Conservation (phyloP, 1,140 invertebrate species). For the Sitodiplosis mosellana region DNA sequence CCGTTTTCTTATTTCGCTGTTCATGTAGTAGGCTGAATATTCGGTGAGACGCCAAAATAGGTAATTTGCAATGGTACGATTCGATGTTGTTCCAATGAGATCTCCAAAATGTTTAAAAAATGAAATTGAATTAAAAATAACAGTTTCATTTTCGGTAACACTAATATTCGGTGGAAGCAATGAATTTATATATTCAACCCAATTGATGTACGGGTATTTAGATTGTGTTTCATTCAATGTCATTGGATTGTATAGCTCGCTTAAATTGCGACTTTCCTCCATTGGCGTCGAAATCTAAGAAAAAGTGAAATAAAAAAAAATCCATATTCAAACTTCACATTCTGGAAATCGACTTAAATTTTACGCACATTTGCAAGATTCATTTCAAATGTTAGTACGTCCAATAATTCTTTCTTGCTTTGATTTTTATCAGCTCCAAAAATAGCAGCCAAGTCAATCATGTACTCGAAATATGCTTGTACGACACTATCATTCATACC, state of each 20-base stretch:
- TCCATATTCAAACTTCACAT: slow-evolving; percentile 31
- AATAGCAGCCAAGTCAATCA: slow-evolving; percentile 31
- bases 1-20: slow-evolving; percentile 30
- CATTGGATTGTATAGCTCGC: slow-evolving; percentile 47
- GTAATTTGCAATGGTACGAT: slow-evolving; percentile 43
- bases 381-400: slow-evolving; percentile 40
- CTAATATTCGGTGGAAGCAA: slow-evolving; percentile 26
- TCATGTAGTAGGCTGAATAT: slow-evolving; percentile 33
- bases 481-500: slow-evolving; percentile 20
- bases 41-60: slow-evolving; percentile 38
- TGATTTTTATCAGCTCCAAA: slow-evolving; percentile 30
- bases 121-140: slow-evolving; percentile 39
- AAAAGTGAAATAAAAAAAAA: slow-evolving; percentile 10
- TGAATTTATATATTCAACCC: slow-evolving; percentile 33
- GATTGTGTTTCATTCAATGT: slow-evolving; percentile 31
- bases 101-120: slow-evolving; percentile 35
- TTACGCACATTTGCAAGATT: slow-evolving; percentile 32
- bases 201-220: slow-evolving; percentile 20
- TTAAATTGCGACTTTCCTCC: slow-evolving; percentile 43
- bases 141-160: slow-evolving; percentile 25
- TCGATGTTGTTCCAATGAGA: slow-evolving; percentile 31
- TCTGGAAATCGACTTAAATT: slow-evolving; percentile 5
- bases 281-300: slow-evolving; percentile 34
- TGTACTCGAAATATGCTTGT: slow-evolving; percentile 21
- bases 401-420: slow-evolving; percentile 31